Base-by-base conservation (phyloP, 2,797 vertebrate genomes). In the Luscinia megarhynchos region DNA sequence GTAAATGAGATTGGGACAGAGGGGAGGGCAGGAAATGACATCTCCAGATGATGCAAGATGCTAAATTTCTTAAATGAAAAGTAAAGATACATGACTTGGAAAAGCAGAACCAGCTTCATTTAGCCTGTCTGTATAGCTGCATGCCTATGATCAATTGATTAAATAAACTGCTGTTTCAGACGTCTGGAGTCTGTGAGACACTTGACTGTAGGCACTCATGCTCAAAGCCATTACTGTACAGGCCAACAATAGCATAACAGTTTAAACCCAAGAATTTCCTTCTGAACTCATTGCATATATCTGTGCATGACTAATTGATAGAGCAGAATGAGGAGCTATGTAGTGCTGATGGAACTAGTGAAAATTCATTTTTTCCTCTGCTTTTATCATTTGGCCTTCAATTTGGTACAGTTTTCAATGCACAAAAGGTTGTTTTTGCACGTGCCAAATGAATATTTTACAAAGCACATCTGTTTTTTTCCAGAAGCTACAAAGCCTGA, bases 161-260 rank as follows among this genome's bases (percentile, higher is more conserved):
- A 97, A 97, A 96, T 96, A 97, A 98, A 96, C 94, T 93, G 87
- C 94, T 95, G 67, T 89, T 92, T 95, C 92, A 95, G 95, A 96
- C 1, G 24, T 97, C 94, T 97, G 94, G 93, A 96, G 34, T 96
- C 93, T 97, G 92, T 94, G 94, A 95, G 94, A 86, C 82, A 48
- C 79, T 95, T 91, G 57, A 83, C 70, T 87, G 69, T 87, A 94
- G 58, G 61, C 88, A 63, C 74, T 27, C 36, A 14, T 63, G 85
- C 87, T 90, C 91, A 94, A 87, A 94, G 72, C 67, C 92, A 59
- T 92, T 70, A 89, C 68, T 96, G 86, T 91, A 38, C 62, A 80
- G 69, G 94, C 96, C 96, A 97, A 96, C 92, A 97, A 96, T 78
- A 97, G 94, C 95, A 95, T n/a, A 95, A 72, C 64, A 66, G 84